Evolutionary conservation across 2,113 vertebrate genomes (phyloP), one percentile per base, ranked within the genome.

Genomic region (Rattus norvegicus): DNA sequence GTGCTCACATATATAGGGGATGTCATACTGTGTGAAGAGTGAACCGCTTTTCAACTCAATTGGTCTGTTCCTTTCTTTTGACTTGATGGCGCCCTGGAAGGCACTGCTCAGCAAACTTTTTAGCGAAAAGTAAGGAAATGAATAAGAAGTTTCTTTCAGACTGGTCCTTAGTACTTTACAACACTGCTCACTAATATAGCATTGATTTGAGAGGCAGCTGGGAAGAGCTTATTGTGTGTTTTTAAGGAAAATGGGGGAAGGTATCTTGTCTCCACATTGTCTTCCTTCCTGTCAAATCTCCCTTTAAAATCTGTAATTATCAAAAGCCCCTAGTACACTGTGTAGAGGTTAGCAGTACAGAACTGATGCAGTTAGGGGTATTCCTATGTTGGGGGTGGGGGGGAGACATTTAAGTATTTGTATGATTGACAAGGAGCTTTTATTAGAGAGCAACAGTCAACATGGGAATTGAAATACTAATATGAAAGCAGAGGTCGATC

Each of bases 211-310:
- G 61, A 52, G 56, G 24, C 73, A 61, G 65, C 56, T 17, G 30
- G 19, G 19, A 70, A 79, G 36, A 76, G 59, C 39, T 90, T 90
- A 54, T 80, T 30, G 36, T 16, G 5, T 63, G 22, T 92, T 93
- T 94, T 65, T 39, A 79, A 67, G 22, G 63, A 91, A 49, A 70
- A 17, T 33, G 12, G 28, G 22, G 87, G 69, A 63, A 90, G 80
- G 49, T 79, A 36, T 89, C 43, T 52, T 90, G 20, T 56, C 49
- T 49, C 59, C 30, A 90, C 14, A 8, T 61, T 77, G 39, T 26
- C 84, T 47, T 97, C 91, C 81, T 33, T 88, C 94, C 95, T 91
- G 63, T 92, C 49, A 75, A 88, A 90, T 13, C 5, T 26, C 10
- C 86, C 49, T 65, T 56, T 22, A n/a, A 43, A 36, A 33, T 79